Base-by-base conservation (phyloP, 2,797 vertebrate genomes). In the Coregonus sp. region DNA sequence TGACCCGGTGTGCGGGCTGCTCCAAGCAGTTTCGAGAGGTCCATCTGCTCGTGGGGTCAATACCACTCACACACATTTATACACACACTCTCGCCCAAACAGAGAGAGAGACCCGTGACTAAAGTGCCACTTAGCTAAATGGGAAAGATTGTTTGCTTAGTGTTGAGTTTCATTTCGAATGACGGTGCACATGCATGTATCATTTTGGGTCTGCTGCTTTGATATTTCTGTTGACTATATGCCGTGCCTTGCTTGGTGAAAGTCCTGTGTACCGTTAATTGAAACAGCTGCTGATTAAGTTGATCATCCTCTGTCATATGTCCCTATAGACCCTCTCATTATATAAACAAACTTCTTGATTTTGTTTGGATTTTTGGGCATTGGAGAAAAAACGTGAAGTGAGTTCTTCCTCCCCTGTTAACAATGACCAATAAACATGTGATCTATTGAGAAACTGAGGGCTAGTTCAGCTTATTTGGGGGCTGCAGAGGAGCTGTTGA, bases 31-130 rank as follows among this genome's bases (percentile, higher is more conserved):
- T 70, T 82, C 74, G 66, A 83, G 74, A 77, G 52, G 12, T 72
- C 85, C 86, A 90, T 90, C 89, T 89, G 86, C 87, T 89, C 77
- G 1, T 1, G 0, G 75, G 86, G 81, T 85, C 84, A 87, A 73
- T 82, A 82, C 75, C 75, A 76, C 73, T 79, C 33, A 80, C 78
- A 54, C 69, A 68, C 52, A 40, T 35, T 51, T 16, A 31, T 54
- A 74, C 74, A 80, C 76, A 35, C 70, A 59, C 37, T 40, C 51
- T 37, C 52, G 2, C 25, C 35, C 31, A 73, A 6, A n/a, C 15
- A 51, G 31, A 3, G 51, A 18, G 54, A 71, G 33, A 0, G 7
- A 29, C 70, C 11, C 73, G 59, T 0, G 4, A 76, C 0, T 16
- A 83, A 61, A 4, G 25, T 74, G 76, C 82, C 81, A 86, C 87